A percentile compares a stretch with the other conserved stretches of the same genome.
Evolutionary conservation across 1,140 invertebrate genomes (phyloP).

Genomic region (Acromyrmex charruanus): DNA sequence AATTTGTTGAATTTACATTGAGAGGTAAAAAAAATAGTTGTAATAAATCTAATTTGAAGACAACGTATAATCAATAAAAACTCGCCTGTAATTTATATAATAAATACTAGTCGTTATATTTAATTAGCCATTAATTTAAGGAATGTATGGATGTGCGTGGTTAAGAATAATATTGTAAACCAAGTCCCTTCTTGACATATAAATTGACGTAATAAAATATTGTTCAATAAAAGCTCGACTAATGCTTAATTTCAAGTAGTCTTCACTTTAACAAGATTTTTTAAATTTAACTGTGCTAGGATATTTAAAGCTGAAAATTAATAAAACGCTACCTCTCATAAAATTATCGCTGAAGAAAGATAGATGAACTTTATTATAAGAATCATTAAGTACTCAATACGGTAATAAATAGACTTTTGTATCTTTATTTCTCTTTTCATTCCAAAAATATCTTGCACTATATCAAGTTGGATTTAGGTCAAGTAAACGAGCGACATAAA

Average conservation of each 20-base stretch:
- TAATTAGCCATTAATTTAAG: too few relatives aligned
- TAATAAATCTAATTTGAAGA: background rate
- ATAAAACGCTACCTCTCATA: background rate
- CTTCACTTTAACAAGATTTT: background rate
- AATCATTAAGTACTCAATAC: background rate
- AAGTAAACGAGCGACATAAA: slow-evolving; percentile 5
- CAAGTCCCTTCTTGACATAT: too few relatives aligned
- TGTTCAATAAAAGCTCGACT: too few relatives aligned
- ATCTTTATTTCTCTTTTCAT: background rate
- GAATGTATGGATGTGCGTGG: too few relatives aligned
- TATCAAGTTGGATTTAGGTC: background rate
- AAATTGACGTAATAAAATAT: too few relatives aligned
- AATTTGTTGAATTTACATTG: background rate
- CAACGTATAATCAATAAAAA: background rate
- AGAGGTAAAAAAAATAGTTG: background rate
- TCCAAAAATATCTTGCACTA: background rate
- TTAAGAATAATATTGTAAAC: too few relatives aligned
- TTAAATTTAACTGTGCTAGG: background rate
- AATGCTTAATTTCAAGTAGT: background rate
- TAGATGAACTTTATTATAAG: background rate
- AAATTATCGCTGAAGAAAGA: background rate
- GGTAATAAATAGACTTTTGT: background rate
- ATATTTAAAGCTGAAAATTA: slow-evolving; percentile 1
- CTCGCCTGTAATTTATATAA: too few relatives aligned
- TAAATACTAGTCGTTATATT: too few relatives aligned